Evolutionary conservation across 2,888 invertebrate genomes (phyloP).

Genomic region (Lissocephala sabroskyi): DNA sequence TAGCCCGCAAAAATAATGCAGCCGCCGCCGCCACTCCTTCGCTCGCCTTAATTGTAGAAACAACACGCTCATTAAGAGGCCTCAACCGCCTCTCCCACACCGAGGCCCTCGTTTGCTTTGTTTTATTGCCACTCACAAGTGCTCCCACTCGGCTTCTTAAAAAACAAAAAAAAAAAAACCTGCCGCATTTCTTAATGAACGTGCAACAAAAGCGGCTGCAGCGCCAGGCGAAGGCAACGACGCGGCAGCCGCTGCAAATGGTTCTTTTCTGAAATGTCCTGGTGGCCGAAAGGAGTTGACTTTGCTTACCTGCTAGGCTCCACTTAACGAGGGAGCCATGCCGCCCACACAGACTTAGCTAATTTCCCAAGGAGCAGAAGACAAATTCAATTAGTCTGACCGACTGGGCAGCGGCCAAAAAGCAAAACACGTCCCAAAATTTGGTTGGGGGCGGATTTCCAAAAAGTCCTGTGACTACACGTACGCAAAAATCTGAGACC

Average conservation of each 20-base stretch:
- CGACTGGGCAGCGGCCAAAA: too few relatives aligned
- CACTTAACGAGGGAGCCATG: too few relatives aligned
- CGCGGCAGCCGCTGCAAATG: slow-evolving; percentile 3
- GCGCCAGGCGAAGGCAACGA: neutral
- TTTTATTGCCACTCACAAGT: slow-evolving; percentile 55
- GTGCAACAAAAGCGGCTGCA: slow-evolving; percentile 39
- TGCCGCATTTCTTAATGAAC: slow-evolving; percentile 47
- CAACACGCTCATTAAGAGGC: slow-evolving; percentile 11
- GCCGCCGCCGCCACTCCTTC: too few relatives aligned
- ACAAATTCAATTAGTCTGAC: too few relatives aligned
- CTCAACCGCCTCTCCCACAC: neutral
- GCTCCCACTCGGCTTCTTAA: slow-evolving; percentile 4
- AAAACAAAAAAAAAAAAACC: slow-evolving; percentile 10
- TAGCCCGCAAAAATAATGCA: slow-evolving; percentile 59
- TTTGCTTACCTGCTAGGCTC: too few relatives aligned
- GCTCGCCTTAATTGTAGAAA: slow-evolving; percentile 31
- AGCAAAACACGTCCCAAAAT: too few relatives aligned
- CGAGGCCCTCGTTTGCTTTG: slow-evolving; percentile 37
- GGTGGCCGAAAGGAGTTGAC: slow-evolving; percentile 2
- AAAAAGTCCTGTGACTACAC: too few relatives aligned
- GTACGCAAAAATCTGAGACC: too few relatives aligned
- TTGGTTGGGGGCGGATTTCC: too few relatives aligned
- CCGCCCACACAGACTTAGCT: too few relatives aligned
- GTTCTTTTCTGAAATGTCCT: slow-evolving; percentile 7
- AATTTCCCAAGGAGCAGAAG: too few relatives aligned